Evolutionary conservation across 2,888 invertebrate species (phyloP).

Genomic region (Tiliacea aurago): DNA sequence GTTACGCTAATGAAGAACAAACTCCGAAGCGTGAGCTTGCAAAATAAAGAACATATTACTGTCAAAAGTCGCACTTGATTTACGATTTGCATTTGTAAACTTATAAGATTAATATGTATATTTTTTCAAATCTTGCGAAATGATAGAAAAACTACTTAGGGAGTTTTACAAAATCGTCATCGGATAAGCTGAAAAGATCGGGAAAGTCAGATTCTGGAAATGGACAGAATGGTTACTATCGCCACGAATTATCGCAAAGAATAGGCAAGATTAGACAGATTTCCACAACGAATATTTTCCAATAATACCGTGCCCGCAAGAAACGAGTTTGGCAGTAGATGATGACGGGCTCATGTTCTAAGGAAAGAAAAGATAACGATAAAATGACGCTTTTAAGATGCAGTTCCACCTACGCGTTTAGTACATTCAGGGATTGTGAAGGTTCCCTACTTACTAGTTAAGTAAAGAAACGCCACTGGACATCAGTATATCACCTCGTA

Average conservation of each 20-base stretch:
- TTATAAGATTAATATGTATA: neutral
- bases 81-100: constrained; percentile 40
- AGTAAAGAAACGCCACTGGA: neutral
- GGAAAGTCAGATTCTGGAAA: neutral
- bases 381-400: neutral
- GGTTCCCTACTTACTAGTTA: constrained; percentile 14
- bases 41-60: constrained; percentile 42
- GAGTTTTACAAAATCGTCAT: neutral
- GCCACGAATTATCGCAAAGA: neutral
- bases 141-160: constrained; percentile 1
- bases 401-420: neutral
- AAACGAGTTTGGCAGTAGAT: too few relatives aligned
- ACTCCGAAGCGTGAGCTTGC: constrained; percentile 40
- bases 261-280: neutral
- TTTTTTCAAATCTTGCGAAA: constrained; percentile 7
- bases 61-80: constrained; percentile 59
- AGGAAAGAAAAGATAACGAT: neutral
- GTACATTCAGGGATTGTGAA: constrained; percentile 12
- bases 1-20: constrained; percentile 58
- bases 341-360: too few relatives aligned
- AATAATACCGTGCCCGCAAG: neutral
- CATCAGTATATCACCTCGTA: constrained; percentile 20
- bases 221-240: neutral
- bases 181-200: neutral
- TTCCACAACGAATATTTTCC: neutral